These are phyloP conservation scores for Himalopsyche kuldschensis DNA, from an alignment of 2,888 invertebrate species.

Conservation along the genomic window DNA sequence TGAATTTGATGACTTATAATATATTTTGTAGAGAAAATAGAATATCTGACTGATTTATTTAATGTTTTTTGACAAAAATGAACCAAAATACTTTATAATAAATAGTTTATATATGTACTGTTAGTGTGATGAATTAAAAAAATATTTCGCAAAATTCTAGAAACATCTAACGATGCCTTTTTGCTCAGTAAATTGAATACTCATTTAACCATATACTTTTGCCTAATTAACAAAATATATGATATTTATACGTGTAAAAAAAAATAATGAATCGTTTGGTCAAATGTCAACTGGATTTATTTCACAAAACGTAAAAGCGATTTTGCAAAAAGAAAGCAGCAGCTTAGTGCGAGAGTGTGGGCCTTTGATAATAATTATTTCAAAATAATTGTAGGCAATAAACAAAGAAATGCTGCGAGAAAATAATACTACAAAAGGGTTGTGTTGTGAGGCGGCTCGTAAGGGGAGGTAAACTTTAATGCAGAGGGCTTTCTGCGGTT, in stretches of 20 bases:
- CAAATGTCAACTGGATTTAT: background rate
- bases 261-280: background rate
- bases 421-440: background rate
- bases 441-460: background rate
- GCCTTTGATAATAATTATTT: background rate
- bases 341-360: background rate
- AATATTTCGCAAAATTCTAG: too few species aligned
- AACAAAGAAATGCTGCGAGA: slow-evolving; percentile 1
- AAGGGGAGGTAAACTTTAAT: background rate
- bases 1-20: too few species aligned
- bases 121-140: too few species aligned
- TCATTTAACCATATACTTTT: too few species aligned
- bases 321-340: background rate
- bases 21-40: too few species aligned
- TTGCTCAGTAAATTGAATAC: too few species aligned
- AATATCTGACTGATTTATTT: too few species aligned
- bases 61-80: too few species aligned
- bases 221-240: too few species aligned
- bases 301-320: background rate
- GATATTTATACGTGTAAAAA: background rate
- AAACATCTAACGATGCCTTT: too few species aligned
- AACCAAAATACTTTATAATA: too few species aligned
- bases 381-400: slow-evolving; percentile 9
- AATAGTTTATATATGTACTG: too few species aligned
- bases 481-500: background rate